A percentile compares a stretch with the other conserved stretches of the same genome.
phyloP scores from a whole-genome alignment of 2,113 vertebrate species.

The Athene cunicularia region DNA sequence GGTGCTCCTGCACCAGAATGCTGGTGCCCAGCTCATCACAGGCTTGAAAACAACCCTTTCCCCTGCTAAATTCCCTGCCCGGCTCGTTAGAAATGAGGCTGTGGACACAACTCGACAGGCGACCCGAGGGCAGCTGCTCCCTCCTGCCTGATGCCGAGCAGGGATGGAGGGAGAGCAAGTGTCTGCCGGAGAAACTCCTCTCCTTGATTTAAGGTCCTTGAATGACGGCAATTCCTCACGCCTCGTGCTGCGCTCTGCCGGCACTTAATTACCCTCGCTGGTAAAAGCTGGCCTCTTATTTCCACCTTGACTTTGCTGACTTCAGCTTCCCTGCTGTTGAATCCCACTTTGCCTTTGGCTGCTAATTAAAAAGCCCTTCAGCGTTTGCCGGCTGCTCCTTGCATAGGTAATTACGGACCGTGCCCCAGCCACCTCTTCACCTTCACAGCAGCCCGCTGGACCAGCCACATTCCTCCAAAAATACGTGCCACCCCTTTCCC shows the following conservation, averaged over 20 bases:
- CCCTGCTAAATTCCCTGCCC: not conserved
- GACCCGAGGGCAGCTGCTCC: not conserved
- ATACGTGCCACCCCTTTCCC: fast-evolving
- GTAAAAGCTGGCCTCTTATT: conserved; percentile 31
- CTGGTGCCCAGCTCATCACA: no score
- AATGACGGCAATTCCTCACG: conserved; percentile 10
- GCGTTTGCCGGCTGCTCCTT: conserved; percentile 2
- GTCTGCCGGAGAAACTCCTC: not conserved
- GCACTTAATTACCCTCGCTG: conserved; percentile 18
- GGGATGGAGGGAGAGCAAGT: not conserved
- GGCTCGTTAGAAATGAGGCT: fast-evolving
- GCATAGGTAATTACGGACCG: not conserved
- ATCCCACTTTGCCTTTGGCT: conserved; percentile 49
- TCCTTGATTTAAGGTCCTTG: not conserved
- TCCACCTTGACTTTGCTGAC: conserved; percentile 60
- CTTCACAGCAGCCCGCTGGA: not conserved
- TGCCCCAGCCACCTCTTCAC: conserved; percentile 4
- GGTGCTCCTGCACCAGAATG: no score
- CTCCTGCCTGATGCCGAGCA: not conserved
- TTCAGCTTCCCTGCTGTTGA: conserved; percentile 43
- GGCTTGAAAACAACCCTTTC: not conserved
- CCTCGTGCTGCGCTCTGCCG: not conserved
- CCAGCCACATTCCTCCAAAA: fast-evolving
- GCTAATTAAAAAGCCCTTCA: conserved; percentile 65
- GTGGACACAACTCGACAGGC: not conserved